Evolutionary conservation across 1,140 invertebrate species (phyloP), one percentile per base, ranked within the genome.

Genomic region (Eriosoma lanigerum): DNA sequence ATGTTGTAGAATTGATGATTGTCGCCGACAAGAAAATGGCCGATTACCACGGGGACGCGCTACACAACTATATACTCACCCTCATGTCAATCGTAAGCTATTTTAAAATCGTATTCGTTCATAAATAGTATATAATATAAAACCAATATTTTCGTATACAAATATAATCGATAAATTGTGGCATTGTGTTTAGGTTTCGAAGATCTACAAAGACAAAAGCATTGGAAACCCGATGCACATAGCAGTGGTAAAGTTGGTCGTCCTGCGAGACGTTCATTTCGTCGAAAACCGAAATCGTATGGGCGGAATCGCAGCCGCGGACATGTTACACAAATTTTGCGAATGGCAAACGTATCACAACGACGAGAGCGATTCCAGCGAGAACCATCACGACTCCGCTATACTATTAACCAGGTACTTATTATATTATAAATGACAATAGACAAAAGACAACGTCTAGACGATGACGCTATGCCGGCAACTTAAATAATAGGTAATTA

Each of bases 151-250:
- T 38, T 38, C n/a, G n/a, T 38, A 4, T 38, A 38, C 32, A 8
- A 38, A 8, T 8, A 38, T 38, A 38, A 38, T 38, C 66, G 38
- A n/a, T n/a, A n/a, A n/a, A n/a, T 48, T 24, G 9, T 46, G 3
- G 13, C 10, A 44, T 19, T 21, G 19, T 15, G n/a, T n/a, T 84
- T 83, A 93, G 91, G 92, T 93, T 10, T 89, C 92, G 9, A 88
- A 91, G 44, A 90, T 96, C 81, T 96, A 92, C 85, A 91, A 92
- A 82, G 92, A 95, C 84, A 89, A 91, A 8, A 92, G 91, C 46
- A 92, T 96, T 81, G 93, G 94, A 8, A 94, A 95, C 85, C 90
- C 92, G 1, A 90, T 96, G 58, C 92, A 90, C 82, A 90, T 96
- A 44, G 89, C 92, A 0, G 89, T 96, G 12, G 90, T 93, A 9